Evolutionary conservation across 2,113 vertebrate species (phyloP).

Genomic region (Merops nubicus): DNA sequence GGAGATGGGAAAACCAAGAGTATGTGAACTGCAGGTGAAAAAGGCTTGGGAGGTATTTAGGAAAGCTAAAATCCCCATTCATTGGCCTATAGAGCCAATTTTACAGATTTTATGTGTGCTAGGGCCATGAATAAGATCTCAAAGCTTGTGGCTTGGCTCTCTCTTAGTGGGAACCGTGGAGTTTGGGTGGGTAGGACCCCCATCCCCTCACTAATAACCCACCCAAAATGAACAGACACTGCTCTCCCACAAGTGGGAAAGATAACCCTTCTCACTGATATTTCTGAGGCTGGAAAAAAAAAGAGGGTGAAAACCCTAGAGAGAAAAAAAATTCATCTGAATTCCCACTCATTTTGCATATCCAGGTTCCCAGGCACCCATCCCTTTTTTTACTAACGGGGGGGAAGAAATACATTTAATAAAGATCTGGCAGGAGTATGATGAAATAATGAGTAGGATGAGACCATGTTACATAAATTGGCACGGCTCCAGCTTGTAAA

Average conservation of each 20-base stretch:
- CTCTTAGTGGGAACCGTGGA: neutral
- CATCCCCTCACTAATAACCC: neutral
- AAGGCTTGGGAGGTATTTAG: neutral
- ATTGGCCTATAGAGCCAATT: neutral
- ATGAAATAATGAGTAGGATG: conserved; percentile 73
- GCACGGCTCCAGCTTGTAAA: conserved; percentile 61
- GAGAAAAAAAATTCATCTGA: neutral
- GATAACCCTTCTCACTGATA: conserved; percentile 14
- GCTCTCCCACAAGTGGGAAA: neutral
- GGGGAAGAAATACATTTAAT: conserved; percentile 58
- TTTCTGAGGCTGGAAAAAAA: neutral
- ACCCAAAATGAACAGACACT: neutral
- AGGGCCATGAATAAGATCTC: neutral
- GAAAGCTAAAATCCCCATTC: neutral
- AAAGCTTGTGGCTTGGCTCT: neutral
- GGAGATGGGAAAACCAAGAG: neutral
- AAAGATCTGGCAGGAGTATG: conserved; percentile 64
- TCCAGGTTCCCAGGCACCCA: conserved; percentile 66
- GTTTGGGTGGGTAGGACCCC: neutral
- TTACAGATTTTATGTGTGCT: neutral
- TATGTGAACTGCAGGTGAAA: neutral
- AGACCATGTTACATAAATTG: conserved; percentile 70
- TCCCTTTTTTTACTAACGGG: conserved; percentile 45
- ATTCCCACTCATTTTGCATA: conserved; percentile 67
- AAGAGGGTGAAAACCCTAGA: neutral